phyloP scores from a whole-genome alignment of 1,140 invertebrate species.

The Probaryconus sp. region DNA sequence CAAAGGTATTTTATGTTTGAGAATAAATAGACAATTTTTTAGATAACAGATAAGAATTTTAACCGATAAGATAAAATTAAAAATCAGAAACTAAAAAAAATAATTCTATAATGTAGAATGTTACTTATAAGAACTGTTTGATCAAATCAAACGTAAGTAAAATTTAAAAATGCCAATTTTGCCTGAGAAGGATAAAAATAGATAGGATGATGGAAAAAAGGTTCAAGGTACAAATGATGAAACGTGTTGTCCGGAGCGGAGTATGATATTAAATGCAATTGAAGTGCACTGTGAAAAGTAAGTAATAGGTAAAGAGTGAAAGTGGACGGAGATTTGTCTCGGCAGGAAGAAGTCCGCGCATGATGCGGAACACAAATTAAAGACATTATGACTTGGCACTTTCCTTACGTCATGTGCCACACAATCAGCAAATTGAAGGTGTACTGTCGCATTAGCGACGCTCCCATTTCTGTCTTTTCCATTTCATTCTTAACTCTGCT shows the following conservation, averaged over 20 bases:
- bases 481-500: not conserved
- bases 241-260: constrained; percentile 14
- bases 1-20: too few relatives aligned
- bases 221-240: constrained; percentile 20
- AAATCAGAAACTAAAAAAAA: too few relatives aligned
- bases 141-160: too few relatives aligned
- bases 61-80: too few relatives aligned
- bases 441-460: constrained; percentile 4
- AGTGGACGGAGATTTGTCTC: constrained; percentile 22
- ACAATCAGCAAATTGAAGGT: constrained; percentile 18
- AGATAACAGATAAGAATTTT: too few relatives aligned
- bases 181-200: too few relatives aligned
- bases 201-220: too few relatives aligned
- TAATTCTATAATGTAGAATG: too few relatives aligned
- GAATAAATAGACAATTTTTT: too few relatives aligned
- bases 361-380: constrained; percentile 49
- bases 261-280: constrained; percentile 31
- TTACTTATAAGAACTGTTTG: too few relatives aligned
- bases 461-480: constrained; percentile 8
- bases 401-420: constrained; percentile 25
- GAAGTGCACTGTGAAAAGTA: constrained; percentile 41
- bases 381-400: constrained; percentile 46
- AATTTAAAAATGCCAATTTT: too few relatives aligned
- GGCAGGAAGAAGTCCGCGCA: constrained; percentile 45
- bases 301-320: constrained; percentile 46